Conservation (phyloP, 2,113 vertebrate genomes). For the Gobius niger region DNA sequence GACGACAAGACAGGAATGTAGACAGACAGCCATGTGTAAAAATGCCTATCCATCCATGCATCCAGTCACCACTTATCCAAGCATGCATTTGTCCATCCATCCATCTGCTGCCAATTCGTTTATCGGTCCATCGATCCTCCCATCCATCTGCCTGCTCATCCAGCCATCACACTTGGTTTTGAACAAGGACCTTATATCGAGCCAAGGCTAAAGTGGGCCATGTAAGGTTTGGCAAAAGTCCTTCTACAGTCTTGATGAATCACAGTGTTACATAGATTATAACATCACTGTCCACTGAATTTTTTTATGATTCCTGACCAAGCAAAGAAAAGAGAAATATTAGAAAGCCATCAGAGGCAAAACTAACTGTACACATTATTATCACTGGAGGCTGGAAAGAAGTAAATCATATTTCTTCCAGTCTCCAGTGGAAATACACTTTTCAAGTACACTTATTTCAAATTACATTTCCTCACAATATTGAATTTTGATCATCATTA, state of each 20-base stretch:
- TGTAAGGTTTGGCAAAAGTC: neutral
- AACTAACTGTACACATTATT: neutral
- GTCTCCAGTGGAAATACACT: too few relatives aligned
- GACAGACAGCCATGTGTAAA: slow-evolving; percentile 65
- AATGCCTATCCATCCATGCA: slow-evolving; percentile 64
- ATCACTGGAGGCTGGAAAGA: neutral
- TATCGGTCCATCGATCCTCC: slow-evolving; percentile 58
- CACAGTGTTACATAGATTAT: neutral
- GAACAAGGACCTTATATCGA: slow-evolving; percentile 38
- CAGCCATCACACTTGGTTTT: slow-evolving; percentile 60
- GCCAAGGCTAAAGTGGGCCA: slow-evolving; percentile 12
- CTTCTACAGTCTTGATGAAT: neutral
- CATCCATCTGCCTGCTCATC: slow-evolving; percentile 63
- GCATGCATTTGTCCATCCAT: slow-evolving; percentile 66
- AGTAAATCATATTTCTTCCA: neutral
- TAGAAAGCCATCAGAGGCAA: neutral
- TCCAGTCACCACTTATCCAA: slow-evolving; percentile 58
- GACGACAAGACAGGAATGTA: slow-evolving; percentile 61
- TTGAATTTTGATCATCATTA: too few relatives aligned
- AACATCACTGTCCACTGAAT: neutral
- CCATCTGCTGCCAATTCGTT: slow-evolving; percentile 67
- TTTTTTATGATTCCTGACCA: neutral
- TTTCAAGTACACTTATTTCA: too few relatives aligned
- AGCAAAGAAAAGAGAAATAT: neutral
- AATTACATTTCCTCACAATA: too few relatives aligned